phyloP scores from a whole-genome alignment of 2,113 vertebrate species.

The Urocynchramus pylzowi region DNA sequence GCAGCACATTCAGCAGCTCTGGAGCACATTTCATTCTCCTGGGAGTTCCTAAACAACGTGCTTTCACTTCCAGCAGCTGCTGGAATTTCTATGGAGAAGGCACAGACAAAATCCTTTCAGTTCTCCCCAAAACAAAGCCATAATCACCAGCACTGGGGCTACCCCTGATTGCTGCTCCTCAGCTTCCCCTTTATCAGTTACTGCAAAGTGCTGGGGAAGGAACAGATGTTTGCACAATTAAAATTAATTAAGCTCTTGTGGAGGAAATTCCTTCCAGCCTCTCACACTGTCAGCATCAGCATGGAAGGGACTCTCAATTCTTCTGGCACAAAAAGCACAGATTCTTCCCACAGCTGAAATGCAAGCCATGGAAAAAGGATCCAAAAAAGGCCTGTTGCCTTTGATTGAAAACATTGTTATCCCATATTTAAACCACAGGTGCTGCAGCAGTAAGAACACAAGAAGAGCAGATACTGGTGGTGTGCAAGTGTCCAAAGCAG shows the following conservation, averaged over 20 bases:
- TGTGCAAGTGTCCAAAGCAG: not conserved
- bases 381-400: not conserved
- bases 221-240: not conserved
- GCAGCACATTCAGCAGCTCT: not conserved
- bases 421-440: not conserved
- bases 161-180: not conserved
- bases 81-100: not conserved
- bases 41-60: rapidly evolving
- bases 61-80: not conserved
- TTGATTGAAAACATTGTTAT: not conserved
- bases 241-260: not conserved
- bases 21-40: not conserved
- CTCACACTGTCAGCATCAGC: not conserved
- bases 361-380: not conserved
- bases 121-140: not conserved
- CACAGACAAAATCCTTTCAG: not conserved
- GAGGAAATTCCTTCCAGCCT: not conserved
- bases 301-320: not conserved
- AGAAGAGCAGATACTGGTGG: not conserved
- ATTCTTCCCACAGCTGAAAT: not conserved
- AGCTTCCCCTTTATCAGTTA: not conserved
- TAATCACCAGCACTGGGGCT: not conserved
- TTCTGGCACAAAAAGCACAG: not conserved
- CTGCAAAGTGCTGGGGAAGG: not conserved
- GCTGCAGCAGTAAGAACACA: not conserved